These are phyloP conservation scores for Andrena praecox DNA, from an alignment of 2,888 invertebrate species.

Conservation along the genomic window DNA sequence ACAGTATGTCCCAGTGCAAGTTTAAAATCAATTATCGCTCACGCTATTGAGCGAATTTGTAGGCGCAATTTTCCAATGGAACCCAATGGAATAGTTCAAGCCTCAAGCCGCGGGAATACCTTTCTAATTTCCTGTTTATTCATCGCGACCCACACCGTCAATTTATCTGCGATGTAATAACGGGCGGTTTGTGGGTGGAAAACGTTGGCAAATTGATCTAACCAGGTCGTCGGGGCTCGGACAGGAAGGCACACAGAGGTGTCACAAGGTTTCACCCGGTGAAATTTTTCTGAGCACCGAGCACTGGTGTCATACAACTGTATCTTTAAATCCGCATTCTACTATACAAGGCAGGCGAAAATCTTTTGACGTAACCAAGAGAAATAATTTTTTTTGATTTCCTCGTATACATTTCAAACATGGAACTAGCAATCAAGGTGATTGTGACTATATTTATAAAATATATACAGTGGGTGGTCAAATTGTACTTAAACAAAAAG, in stretches of 20 bases:
- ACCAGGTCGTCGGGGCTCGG: slow-evolving; percentile 69
- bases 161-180: slow-evolving; percentile 64
- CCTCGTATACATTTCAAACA: no score
- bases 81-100: slow-evolving; percentile 15
- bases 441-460: no score
- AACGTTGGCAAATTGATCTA: slow-evolving; percentile 70
- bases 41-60: slow-evolving; percentile 22
- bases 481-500: no score
- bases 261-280: slow-evolving; percentile 68
- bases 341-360: not conserved
- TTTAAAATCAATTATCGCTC: slow-evolving; percentile 2
- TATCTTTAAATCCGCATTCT: not conserved
- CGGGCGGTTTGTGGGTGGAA: slow-evolving; percentile 67
- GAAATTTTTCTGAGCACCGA: slow-evolving; percentile 66
- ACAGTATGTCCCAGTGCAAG: not conserved
- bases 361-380: not conserved
- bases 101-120: slow-evolving; percentile 45
- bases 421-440: no score
- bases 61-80: slow-evolving; percentile 44
- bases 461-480: no score
- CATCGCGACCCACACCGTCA: slow-evolving; percentile 54
- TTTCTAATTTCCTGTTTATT: slow-evolving; percentile 71
- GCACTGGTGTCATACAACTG: slow-evolving; percentile 1
- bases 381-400: no score
- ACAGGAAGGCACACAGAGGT: slow-evolving; percentile 54